Evolutionary conservation across 2,113 vertebrate genomes (phyloP).

Genomic region (Dendrocopos noguchii): DNA sequence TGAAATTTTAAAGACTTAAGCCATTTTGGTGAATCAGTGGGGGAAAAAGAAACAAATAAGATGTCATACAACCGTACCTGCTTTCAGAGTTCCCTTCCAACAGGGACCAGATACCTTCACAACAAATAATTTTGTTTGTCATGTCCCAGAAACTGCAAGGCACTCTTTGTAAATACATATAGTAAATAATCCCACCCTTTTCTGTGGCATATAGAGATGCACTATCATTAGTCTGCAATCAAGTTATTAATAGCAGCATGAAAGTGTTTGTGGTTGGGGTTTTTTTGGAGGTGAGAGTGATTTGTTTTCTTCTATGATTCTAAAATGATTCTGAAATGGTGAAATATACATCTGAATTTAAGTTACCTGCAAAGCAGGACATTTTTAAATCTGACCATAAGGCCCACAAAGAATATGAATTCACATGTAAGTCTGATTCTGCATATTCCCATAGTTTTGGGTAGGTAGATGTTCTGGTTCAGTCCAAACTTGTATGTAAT

Average conservation of each 20-base stretch:
- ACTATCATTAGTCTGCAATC: background rate
- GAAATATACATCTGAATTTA: background rate
- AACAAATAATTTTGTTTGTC: background rate
- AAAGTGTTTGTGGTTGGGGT: background rate
- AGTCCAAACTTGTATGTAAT: background rate
- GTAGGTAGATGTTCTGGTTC: background rate
- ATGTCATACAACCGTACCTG: background rate
- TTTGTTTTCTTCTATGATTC: background rate
- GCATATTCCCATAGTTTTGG: fast-evolving
- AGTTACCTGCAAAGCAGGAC: background rate
- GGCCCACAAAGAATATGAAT: background rate
- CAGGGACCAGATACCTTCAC: background rate
- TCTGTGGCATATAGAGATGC: background rate
- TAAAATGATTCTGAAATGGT: background rate
- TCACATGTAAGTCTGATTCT: background rate
- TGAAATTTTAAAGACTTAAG: background rate
- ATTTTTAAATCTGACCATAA: background rate
- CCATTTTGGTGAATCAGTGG: background rate
- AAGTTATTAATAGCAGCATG: background rate
- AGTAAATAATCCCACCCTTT: background rate
- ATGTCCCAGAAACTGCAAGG: background rate
- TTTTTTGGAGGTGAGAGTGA: background rate
- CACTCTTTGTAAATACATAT: background rate
- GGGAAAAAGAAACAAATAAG: background rate
- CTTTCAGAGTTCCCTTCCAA: background rate